Conservation (phyloP, 2,888 invertebrate genomes). For the Ormyrus nitidulus region DNA sequence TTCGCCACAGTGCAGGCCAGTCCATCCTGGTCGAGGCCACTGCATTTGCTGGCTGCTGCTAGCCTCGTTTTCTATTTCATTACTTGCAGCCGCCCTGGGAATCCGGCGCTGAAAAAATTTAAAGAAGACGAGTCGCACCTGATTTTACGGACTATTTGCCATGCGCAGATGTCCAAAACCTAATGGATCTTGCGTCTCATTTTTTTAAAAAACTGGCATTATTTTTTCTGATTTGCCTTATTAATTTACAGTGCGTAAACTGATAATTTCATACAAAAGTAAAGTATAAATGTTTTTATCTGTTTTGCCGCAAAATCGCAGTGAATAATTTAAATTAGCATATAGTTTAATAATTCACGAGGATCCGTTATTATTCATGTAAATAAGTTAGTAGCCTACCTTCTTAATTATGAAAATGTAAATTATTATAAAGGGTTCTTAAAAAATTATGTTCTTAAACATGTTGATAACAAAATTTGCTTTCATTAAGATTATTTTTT, state of each 20-base stretch:
- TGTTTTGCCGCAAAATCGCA: conserved; percentile 3
- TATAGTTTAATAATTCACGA: conserved; percentile 35
- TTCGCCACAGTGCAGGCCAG: not conserved
- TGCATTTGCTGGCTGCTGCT: not conserved
- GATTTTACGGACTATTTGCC: conserved; percentile 2
- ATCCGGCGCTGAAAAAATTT: not conserved
- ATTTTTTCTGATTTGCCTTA: conserved; percentile 1
- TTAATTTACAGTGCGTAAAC: not conserved
- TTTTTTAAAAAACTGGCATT: not conserved
- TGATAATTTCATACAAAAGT: conserved; percentile 21
- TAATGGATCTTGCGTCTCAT: not conserved
- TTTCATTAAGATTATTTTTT: too few species aligned
- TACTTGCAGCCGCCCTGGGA: not conserved
- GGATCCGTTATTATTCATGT: conserved; percentile 26
- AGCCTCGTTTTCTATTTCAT: conserved; percentile 45
- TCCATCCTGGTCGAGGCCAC: not conserved
- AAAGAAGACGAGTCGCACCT: not conserved
- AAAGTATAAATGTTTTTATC: conserved; percentile 6
- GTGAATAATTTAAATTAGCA: conserved; percentile 15
- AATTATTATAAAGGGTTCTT: not conserved
- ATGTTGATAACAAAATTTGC: too few species aligned
- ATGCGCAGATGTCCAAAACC: too few species aligned
- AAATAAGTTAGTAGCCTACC: conserved; percentile 19
- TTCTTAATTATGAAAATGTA: conserved; percentile 18
- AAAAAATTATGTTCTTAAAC: too few species aligned